These are phyloP conservation scores for Pammene fasciana DNA, from an alignment of 2,888 invertebrate genomes.

Conservation along the genomic window DNA sequence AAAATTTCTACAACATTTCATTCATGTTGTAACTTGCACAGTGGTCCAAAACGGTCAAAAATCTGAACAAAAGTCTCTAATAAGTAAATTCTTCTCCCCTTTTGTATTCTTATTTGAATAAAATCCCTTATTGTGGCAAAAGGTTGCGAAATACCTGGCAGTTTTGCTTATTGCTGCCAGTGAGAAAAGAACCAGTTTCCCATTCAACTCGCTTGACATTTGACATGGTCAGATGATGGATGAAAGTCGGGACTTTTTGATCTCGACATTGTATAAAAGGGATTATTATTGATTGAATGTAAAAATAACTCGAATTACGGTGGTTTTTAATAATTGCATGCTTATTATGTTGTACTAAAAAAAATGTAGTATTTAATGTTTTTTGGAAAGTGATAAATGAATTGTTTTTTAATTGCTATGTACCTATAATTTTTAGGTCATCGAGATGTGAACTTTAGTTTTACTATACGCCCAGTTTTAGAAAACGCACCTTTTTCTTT, in stretches of 20 bases:
- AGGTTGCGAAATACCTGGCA: slow-evolving; percentile 39
- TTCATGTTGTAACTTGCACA: slow-evolving; percentile 37
- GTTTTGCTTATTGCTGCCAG: slow-evolving; percentile 20
- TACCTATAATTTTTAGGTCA: too few relatives aligned
- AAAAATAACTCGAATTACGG: slow-evolving; percentile 13
- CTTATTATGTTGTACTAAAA: too few relatives aligned
- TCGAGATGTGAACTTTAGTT: too few relatives aligned
- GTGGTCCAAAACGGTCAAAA: slow-evolving; percentile 23
- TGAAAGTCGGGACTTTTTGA: slow-evolving; percentile 37
- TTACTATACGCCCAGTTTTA: too few relatives aligned
- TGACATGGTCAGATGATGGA: slow-evolving; percentile 40
- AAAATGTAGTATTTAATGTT: neutral
- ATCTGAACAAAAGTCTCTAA: slow-evolving; percentile 33
- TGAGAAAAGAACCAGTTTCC: slow-evolving; percentile 36
- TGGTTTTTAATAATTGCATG: slow-evolving; percentile 13
- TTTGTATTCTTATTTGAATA: slow-evolving; percentile 40
- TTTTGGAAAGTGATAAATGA: neutral
- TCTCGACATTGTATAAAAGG: slow-evolving; percentile 24
- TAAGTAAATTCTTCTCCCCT: slow-evolving; percentile 25
- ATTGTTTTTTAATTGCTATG: too few relatives aligned
- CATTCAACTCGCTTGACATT: slow-evolving; percentile 38
- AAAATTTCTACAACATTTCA: neutral
- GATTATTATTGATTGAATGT: slow-evolving; percentile 24
- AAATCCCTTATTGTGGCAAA: slow-evolving; percentile 38
- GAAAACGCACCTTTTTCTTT: too few relatives aligned